Conservation (phyloP, 1,140 invertebrate species). For the Tetramorium alpestre region DNA sequence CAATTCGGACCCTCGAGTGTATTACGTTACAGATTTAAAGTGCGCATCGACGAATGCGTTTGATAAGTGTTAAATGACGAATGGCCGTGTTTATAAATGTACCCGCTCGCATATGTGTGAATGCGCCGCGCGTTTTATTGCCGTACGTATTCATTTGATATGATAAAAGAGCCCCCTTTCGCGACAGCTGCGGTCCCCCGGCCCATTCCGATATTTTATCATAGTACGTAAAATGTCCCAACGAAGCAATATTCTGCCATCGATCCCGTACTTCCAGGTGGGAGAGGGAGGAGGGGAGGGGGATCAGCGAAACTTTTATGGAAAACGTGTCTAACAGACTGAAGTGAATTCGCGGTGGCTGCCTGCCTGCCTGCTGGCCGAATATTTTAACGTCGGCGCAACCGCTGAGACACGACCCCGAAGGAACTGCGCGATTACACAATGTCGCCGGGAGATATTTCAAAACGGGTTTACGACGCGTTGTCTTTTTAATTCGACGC, state of each 20-base stretch:
- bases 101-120: too few species aligned
- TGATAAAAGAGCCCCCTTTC: slow-evolving; percentile 27
- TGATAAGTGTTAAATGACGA: slow-evolving; percentile 3
- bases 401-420: not conserved
- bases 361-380: not conserved
- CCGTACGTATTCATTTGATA: slow-evolving; percentile 42
- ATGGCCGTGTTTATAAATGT: not conserved
- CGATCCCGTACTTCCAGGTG: not conserved
- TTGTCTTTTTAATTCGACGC: not conserved
- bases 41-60: not conserved
- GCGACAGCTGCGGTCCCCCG: slow-evolving; percentile 29
- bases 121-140: not conserved
- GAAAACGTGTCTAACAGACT: slow-evolving; percentile 40
- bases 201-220: slow-evolving; percentile 39
- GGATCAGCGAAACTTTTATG: slow-evolving; percentile 4
- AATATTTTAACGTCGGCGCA: slow-evolving; percentile 8
- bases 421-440: not conserved
- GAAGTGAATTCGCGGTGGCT: slow-evolving; percentile 4
- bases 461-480: not conserved
- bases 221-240: slow-evolving; percentile 25
- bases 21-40: not conserved
- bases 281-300: not conserved
- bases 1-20: not conserved
- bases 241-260: slow-evolving; percentile 35
- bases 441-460: not conserved